These are phyloP conservation scores for Lonchura striata DNA, from an alignment of 2,113 vertebrate species.

Conservation along the genomic window DNA sequence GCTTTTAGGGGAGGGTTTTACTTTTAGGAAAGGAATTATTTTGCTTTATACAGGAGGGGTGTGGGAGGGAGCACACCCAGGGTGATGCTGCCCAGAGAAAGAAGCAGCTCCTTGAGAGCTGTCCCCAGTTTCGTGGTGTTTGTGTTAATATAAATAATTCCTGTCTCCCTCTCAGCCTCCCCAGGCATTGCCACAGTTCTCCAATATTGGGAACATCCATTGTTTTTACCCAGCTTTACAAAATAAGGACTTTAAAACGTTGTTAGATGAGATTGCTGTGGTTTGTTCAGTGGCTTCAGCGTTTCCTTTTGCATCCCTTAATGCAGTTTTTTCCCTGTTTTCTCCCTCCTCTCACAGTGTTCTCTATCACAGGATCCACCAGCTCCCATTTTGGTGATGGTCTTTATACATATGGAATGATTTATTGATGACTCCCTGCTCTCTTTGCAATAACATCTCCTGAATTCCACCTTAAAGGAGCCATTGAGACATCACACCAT, in stretches of 20 bases:
- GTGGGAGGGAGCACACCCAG: background rate
- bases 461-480: background rate
- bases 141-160: background rate
- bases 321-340: background rate
- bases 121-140: fast-evolving
- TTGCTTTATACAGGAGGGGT: fast-evolving
- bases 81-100: background rate
- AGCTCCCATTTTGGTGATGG: background rate
- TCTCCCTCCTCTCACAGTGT: background rate
- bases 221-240: background rate
- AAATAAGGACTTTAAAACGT: background rate
- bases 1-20: background rate
- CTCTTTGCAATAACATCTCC: background rate
- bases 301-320: background rate
- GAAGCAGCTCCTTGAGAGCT: background rate
- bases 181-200: fast-evolving
- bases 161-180: background rate
- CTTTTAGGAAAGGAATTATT: background rate
- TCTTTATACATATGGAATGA: fast-evolving
- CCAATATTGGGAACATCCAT: background rate
- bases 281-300: background rate
- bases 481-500: background rate
- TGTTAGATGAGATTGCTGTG: background rate
- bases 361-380: background rate
- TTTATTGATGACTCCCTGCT: background rate